Conservation (phyloP, 2,797 vertebrate species). For the Ibycter americanus region DNA sequence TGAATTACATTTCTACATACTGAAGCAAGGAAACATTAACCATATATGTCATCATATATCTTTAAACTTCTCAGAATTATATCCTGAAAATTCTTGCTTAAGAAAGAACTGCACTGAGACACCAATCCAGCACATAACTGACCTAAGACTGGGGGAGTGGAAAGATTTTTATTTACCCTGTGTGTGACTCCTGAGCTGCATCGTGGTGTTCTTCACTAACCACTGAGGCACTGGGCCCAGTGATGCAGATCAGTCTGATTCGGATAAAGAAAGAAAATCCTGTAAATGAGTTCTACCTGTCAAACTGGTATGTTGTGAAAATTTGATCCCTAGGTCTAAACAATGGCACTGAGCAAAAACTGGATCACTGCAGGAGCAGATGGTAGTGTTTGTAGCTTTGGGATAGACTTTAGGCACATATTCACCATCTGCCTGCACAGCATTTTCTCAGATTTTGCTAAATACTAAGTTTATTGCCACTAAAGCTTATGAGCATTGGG, state of each 20-base stretch:
- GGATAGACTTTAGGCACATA: constrained; percentile 66
- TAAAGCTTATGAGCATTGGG: constrained; percentile 56
- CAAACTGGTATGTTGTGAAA: constrained; percentile 17
- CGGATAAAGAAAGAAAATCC: background rate
- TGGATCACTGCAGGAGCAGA: constrained; percentile 48
- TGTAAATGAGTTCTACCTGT: background rate
- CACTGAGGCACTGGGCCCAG: background rate
- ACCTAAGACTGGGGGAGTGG: rapidly evolving
- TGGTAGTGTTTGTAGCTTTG: constrained; percentile 66
- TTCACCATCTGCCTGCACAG: constrained; percentile 59
- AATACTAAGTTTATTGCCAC: constrained; percentile 62
- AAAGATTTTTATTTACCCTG: background rate
- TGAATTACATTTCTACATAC: rapidly evolving
- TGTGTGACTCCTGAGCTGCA: background rate
- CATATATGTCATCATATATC: no score
- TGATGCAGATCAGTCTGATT: background rate
- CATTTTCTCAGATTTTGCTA: constrained; percentile 69
- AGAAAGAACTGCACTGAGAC: background rate
- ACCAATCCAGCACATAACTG: background rate
- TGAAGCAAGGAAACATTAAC: background rate
- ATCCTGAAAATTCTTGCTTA: background rate
- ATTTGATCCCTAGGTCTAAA: constrained; percentile 33
- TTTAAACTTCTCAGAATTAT: background rate
- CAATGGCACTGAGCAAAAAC: constrained; percentile 37
- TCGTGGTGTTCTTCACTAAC: background rate